Base-by-base conservation (phyloP, 2,888 invertebrate genomes). In the Amorpha juglandis region DNA sequence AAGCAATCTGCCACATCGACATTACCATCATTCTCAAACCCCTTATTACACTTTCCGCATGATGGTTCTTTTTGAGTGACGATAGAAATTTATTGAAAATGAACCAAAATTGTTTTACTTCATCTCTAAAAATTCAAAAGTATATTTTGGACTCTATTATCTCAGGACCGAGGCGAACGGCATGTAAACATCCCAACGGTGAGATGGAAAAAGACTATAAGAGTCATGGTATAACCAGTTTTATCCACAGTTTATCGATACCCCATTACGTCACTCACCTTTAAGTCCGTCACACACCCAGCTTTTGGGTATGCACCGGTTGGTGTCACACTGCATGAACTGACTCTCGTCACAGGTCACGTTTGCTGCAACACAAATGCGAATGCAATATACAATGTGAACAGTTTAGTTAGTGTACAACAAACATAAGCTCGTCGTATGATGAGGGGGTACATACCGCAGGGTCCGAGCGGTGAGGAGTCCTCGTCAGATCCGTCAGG, bases 401-500 rank as follows among this genome's bases (percentile, higher is more conserved):
- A 42, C 42, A 0, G 14, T 45, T 9, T 14, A 38, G 38, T 27
- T 27, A 4, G 27, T 27, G 27, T 27, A 27, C 27, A 27, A 27
- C 27, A 27, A 1, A 3, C 7, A 38, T 19, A 51, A 9, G 2
- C 19, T 11, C 21, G 4, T 21, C 2, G 8, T 21, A 3, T 51
- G 2, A 19, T 1, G 1, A 19, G 19, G 2, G 16, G 51, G 12
- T 9, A 21, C 55, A 0, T 78, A 93, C 95, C 95, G 83, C 96
- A 96, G 8, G 94, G 93, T 2, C 96, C 97, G 42, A 91, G 91
- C 0, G 92, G 88, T 50, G 92, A 88, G 33, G 91, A 87, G 78
- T 95, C 95, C 87, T 97, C 97, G 87, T 98, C 97, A 50, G 96
- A 95, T 50, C 95, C 95, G 87, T 97, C 96, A 0, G 94, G 93